A percentile compares a stretch with the other conserved stretches of the same genome.
Conservation (phyloP, 2,113 vertebrate species). For the Periophthalmus modestus region DNA sequence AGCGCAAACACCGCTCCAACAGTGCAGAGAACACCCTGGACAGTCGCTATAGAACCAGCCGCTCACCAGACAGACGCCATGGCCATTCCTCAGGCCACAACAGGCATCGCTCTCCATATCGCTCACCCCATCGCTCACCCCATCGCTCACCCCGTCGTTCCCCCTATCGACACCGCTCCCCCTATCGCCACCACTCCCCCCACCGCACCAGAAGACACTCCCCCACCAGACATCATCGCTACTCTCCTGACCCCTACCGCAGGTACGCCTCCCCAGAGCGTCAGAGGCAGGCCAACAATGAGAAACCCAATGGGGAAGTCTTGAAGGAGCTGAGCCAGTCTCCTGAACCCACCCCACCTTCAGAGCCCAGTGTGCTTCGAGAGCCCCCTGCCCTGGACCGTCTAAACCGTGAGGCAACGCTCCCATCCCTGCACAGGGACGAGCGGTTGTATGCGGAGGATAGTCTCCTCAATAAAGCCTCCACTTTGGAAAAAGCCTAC, state of each 20-base stretch:
- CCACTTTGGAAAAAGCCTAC: conserved; percentile 60
- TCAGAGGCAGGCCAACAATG: conserved; percentile 73
- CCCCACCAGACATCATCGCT: conserved; percentile 61
- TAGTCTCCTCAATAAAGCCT: conserved; percentile 59
- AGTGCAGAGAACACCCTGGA: conserved; percentile 89
- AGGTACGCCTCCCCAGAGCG: conserved; percentile 71
- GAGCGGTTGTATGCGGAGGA: conserved; percentile 47
- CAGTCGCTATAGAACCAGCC: conserved; percentile 67
- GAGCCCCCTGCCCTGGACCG: conserved; percentile 58
- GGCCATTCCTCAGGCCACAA: conserved; percentile 64
- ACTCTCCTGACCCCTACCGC: conserved; percentile 67
- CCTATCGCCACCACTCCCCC: conserved; percentile 49
- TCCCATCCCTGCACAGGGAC: conserved; percentile 27
- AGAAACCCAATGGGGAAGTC: conserved; percentile 73
- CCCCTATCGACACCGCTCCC: conserved; percentile 48
- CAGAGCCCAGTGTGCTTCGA: conserved; percentile 63
- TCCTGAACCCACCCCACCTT: conserved; percentile 47
- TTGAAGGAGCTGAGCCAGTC: conserved; percentile 48
- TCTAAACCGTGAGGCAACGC: conserved; percentile 56
- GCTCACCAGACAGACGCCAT: conserved; percentile 80
- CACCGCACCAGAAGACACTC: conserved; percentile 59
- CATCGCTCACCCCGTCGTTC: conserved; percentile 70
- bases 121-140: conserved; percentile 72
- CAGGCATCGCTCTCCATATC: conserved; percentile 54
- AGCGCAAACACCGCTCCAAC: conserved; percentile 80